phyloP scores from a whole-genome alignment of 2,113 vertebrate genomes.

The Cyanistes caeruleus region DNA sequence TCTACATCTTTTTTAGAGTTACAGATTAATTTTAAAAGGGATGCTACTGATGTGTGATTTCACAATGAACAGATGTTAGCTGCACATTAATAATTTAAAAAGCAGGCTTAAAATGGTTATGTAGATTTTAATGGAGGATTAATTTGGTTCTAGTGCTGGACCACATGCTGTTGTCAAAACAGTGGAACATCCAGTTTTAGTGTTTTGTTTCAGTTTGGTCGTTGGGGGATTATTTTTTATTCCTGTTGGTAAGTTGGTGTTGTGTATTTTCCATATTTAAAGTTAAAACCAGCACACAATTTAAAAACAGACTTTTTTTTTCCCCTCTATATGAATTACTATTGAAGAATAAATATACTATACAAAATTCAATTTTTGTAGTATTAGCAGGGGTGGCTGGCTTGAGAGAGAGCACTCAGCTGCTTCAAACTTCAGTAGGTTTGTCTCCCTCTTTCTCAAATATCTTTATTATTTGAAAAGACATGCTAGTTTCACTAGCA shows the following conservation, averaged over 20 bases:
- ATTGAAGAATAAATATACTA: neutral
- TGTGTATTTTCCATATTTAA: neutral
- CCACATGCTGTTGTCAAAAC: neutral
- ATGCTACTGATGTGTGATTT: neutral
- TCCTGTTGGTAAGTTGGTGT: neutral
- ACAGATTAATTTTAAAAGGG: conserved; percentile 37
- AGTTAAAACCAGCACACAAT: neutral
- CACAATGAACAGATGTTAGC: conserved; percentile 9
- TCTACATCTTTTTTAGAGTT: neutral
- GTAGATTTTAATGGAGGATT: conserved; percentile 4
- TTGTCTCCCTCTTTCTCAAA: neutral
- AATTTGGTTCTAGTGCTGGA: neutral
- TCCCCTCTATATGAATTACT: neutral
- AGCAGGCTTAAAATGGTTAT: conserved; percentile 23
- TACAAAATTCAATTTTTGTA: neutral
- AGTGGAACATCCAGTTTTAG: neutral
- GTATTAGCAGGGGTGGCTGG: neutral
- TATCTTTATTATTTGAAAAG: neutral
- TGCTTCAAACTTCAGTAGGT: neutral
- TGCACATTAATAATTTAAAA: conserved; percentile 32
- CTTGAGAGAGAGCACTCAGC: neutral
- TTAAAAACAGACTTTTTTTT: neutral
- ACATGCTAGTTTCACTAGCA: neutral
- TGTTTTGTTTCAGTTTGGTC: neutral
- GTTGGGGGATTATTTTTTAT: neutral